Evolutionary conservation across 2,888 invertebrate species (phyloP), one percentile per base, ranked within the genome.

Genomic region (Protodeltote pygarga): DNA sequence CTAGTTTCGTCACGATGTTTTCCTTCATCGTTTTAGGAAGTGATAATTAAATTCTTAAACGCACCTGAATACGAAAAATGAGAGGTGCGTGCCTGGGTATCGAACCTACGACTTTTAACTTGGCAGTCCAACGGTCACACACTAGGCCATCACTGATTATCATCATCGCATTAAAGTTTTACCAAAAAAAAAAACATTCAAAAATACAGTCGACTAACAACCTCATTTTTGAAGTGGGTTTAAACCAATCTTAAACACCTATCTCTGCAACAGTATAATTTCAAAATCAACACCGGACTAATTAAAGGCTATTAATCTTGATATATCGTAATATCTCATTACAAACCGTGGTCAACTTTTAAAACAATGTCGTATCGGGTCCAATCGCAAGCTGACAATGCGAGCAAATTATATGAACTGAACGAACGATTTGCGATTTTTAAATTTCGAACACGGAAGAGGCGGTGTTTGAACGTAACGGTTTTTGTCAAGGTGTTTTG

Each of bases 331-430:
- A 60, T 57, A 57, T 53, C 67, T 60, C 49, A 67, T 65, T 65
- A 68, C 34, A 67, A 60, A 47, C 49, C 53, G 47, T 44, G 61
- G 51, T 65, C 48, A 37, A 46, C 58, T 46, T 50, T 50, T 46
- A 32, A 49, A 75, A 72, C 54, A 64, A 52, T 46, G 39, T 49
- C 38, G 49, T 79, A 79, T 80, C 78, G 25, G 68, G 61, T 68
- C 39, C 27, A 35, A 54, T 46, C 41, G 79, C 85, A 80, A 85
- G 85, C 83, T 85, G 86, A 79, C 83, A 82, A 81, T 78, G 72
- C 68, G 61, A 52, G 60, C 61, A 67, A 71, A 72, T 69, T 71
- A 62, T 49, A 49, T 47, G 49, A 57, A 28, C 47, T 71, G 60
- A 48, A 49, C 49, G 49, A 57, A 28, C 47, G 48, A 66, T 71